phyloP scores from a whole-genome alignment of 2,113 vertebrate genomes.

The Corapipo altera region DNA sequence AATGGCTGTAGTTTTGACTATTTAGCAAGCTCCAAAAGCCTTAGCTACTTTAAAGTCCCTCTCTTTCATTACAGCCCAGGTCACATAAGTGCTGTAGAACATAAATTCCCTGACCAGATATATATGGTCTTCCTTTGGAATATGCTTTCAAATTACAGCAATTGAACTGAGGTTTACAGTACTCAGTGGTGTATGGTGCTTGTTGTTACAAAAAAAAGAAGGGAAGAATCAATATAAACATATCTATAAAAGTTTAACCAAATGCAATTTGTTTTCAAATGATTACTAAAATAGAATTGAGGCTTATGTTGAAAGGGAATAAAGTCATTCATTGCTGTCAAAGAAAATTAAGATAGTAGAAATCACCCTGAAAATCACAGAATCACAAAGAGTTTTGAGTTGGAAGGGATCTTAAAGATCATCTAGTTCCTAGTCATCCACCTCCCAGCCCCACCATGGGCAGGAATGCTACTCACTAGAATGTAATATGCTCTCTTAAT shows the following conservation, averaged over 20 bases:
- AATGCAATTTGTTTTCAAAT: neutral
- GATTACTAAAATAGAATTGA: neutral
- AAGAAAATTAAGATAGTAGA: neutral
- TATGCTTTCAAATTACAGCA: neutral
- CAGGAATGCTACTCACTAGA: neutral
- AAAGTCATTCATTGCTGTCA: neutral
- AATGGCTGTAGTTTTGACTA: constrained; percentile 17
- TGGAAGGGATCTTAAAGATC: neutral
- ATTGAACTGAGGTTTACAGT: neutral
- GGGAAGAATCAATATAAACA: neutral
- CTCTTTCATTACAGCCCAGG: neutral
- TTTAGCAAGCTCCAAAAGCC: constrained; percentile 20
- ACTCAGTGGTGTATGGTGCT: neutral
- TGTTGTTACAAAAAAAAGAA: neutral
- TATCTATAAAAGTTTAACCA: neutral
- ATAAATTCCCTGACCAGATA: constrained; percentile 11
- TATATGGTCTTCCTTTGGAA: neutral
- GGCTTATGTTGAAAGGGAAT: neutral
- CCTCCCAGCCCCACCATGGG: neutral
- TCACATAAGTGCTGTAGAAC: constrained; percentile 12
- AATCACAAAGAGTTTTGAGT: neutral
- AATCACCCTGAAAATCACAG: neutral
- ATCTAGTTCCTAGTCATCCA: neutral
- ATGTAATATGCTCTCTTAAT: neutral
- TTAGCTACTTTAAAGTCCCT: neutral